Conservation (phyloP, 2,797 vertebrate species). For the Rhyacichthys aspro region DNA sequence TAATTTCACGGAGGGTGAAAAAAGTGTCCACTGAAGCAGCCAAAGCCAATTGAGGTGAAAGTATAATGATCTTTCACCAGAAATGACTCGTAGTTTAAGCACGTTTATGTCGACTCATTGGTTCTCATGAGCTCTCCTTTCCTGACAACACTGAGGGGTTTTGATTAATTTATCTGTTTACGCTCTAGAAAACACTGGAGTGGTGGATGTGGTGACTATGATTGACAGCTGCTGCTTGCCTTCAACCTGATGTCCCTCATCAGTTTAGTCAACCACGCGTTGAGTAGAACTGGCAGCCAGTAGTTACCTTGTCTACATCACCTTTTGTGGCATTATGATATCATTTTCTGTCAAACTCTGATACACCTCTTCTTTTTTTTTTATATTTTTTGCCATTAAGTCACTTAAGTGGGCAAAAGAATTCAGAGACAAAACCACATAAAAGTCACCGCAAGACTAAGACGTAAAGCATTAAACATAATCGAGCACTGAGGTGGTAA, state of each 20-base stretch:
- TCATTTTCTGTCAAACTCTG: not conserved
- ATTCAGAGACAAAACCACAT: slow-evolving; percentile 1
- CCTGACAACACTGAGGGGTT: not conserved
- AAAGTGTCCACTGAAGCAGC: too few relatives aligned
- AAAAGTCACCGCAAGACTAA: slow-evolving; percentile 3
- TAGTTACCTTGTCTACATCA: not conserved
- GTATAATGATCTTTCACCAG: too few relatives aligned
- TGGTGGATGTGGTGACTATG: not conserved
- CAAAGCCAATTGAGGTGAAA: too few relatives aligned
- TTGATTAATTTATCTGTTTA: not conserved
- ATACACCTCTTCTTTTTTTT: not conserved
- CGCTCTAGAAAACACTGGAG: not conserved
- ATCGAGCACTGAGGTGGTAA: slow-evolving; percentile 10
- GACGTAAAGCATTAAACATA: not conserved
- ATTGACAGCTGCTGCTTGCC: slow-evolving; percentile 3
- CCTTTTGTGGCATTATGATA: not conserved
- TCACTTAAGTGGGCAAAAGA: not conserved
- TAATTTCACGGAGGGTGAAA: too few relatives aligned
- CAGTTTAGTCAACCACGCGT: not conserved
- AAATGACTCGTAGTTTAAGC: too few relatives aligned
- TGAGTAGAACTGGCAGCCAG: not conserved
- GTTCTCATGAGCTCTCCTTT: not conserved
- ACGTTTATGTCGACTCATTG: too few relatives aligned
- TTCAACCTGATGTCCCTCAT: not conserved
- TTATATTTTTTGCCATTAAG: not conserved